Conservation (phyloP, 2,113 vertebrate genomes). For the Aptenodytes forsteri region DNA sequence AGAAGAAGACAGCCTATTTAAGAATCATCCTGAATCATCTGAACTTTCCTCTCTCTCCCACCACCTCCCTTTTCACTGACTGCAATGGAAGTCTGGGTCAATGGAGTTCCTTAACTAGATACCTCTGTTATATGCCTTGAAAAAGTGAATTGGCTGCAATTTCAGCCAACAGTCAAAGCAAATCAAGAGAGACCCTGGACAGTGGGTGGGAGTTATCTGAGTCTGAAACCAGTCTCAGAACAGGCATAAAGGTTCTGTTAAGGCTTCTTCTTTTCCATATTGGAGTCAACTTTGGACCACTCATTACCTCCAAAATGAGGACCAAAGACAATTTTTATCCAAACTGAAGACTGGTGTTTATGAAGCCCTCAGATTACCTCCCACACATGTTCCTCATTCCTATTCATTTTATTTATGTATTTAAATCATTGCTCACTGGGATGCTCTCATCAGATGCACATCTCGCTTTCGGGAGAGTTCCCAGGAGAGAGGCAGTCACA, state of each 20-base stretch:
- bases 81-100: background rate
- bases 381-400: background rate
- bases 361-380: background rate
- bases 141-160: background rate
- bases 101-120: background rate
- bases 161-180: background rate
- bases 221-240: background rate
- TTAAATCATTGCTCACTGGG: background rate
- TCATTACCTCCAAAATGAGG: background rate
- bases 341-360: background rate
- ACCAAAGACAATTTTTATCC: background rate
- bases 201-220: background rate
- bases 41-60: background rate
- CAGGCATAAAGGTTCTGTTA: background rate
- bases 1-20: background rate
- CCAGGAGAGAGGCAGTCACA: background rate
- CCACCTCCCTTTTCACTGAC: background rate
- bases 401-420: constrained; percentile 16
- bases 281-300: background rate
- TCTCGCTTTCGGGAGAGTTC: background rate
- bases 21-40: background rate
- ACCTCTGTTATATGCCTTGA: background rate
- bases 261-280: background rate
- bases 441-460: background rate
- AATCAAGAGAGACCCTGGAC: background rate